These are phyloP conservation scores for Trematomus bernacchii DNA, from an alignment of 2,797 vertebrate species.

Conservation along the genomic window DNA sequence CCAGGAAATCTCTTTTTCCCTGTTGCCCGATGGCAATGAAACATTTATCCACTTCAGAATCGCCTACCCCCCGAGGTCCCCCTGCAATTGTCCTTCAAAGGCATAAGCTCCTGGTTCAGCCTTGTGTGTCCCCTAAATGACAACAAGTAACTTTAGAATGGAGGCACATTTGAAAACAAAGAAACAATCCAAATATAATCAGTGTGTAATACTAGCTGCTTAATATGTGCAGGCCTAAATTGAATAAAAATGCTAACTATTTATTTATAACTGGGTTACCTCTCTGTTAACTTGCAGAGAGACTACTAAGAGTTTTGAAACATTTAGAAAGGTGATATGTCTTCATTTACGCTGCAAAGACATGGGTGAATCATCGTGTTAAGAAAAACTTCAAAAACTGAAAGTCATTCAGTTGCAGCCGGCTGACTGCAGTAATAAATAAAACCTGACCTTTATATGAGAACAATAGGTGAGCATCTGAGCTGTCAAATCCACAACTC, in stretches of 20 bases:
- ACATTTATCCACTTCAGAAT: slow-evolving; percentile 66
- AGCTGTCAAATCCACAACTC: neutral
- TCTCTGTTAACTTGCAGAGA: neutral
- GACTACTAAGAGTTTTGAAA: neutral
- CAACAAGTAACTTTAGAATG: slow-evolving; percentile 30
- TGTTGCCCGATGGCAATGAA: slow-evolving; percentile 55
- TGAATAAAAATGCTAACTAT: slow-evolving; percentile 14
- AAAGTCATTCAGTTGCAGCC: neutral
- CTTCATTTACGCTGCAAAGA: neutral
- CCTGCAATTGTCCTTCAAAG: slow-evolving; percentile 63
- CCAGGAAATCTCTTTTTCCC: slow-evolving; percentile 46
- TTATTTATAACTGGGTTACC: neutral
- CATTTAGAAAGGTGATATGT: neutral
- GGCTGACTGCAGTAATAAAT: neutral
- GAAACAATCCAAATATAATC: slow-evolving; percentile 40
- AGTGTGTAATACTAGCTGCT: slow-evolving; percentile 1
- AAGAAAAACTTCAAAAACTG: neutral
- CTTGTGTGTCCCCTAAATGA: slow-evolving; percentile 22
- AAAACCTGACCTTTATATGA: neutral
- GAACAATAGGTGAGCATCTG: neutral
- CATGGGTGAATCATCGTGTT: neutral
- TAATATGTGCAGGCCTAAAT: neutral
- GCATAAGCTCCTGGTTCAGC: slow-evolving; percentile 23
- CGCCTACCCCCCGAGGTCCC: slow-evolving; percentile 10
- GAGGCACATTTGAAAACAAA: slow-evolving; percentile 30